Percentiles rank a stretch among this genome's conserved stretches.
phyloP scores from a whole-genome alignment of 2,797 vertebrate species.

The Okamejei kenojei region DNA sequence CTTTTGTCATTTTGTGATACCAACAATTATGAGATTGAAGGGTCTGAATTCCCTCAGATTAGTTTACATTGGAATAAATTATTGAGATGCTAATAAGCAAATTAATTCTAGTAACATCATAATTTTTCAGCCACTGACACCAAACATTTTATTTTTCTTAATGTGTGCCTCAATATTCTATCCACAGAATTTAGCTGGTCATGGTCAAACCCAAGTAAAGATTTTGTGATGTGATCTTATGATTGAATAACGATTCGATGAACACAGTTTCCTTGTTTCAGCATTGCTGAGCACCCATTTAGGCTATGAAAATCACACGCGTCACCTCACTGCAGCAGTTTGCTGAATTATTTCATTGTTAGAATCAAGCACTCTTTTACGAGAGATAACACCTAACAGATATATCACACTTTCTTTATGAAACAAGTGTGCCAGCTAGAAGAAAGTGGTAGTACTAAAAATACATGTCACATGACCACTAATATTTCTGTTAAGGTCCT shows the following conservation, averaged over 20 bases:
- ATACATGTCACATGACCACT: not conserved
- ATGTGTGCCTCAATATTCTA: not conserved
- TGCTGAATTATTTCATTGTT: not conserved
- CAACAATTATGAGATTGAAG: not conserved
- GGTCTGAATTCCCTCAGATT: not conserved
- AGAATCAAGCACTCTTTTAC: not conserved
- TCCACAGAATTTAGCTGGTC: not conserved
- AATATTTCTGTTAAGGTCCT: not conserved
- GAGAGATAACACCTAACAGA: not conserved
- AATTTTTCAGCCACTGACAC: not conserved
- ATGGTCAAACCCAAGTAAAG: not conserved
- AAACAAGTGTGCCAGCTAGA: not conserved
- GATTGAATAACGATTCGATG: not conserved
- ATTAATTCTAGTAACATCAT: not conserved
- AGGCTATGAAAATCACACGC: not conserved
- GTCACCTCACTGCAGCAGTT: not conserved
- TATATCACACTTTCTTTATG: not conserved
- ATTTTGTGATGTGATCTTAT: not conserved
- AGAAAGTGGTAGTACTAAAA: not conserved
- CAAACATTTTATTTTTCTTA: not conserved
- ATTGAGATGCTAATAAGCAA: not conserved
- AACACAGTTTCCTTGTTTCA: not conserved
- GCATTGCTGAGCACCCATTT: not conserved
- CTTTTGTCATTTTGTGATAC: not conserved
- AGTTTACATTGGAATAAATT: not conserved